A percentile compares a stretch with the other conserved stretches of the same genome.
Conservation (phyloP, 2,888 invertebrate genomes). For the Anthrax anthrax region DNA sequence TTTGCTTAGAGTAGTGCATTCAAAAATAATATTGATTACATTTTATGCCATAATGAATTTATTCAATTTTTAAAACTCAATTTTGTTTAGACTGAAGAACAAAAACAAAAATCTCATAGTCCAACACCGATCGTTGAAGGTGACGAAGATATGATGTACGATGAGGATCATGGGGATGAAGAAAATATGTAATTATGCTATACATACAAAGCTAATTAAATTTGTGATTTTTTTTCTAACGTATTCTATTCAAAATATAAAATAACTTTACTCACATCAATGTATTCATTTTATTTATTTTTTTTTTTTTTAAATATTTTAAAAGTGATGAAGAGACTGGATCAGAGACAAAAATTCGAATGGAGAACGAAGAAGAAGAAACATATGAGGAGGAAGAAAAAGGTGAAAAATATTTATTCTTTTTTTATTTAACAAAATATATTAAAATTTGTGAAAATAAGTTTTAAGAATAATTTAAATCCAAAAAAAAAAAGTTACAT, state of each 20-base stretch:
- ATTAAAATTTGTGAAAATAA: too few relatives aligned
- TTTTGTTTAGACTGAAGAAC: constrained; percentile 39
- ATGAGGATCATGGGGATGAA: constrained; percentile 50
- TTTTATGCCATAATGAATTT: too few relatives aligned
- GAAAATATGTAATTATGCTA: constrained; percentile 47
- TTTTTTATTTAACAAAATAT: too few relatives aligned
- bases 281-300: too few relatives aligned
- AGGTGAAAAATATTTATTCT: constrained; percentile 1
- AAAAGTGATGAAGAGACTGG: constrained; percentile 57
- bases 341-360: constrained; percentile 53
- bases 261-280: too few relatives aligned
- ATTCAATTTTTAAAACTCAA: too few relatives aligned
- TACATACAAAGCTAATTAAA: too few relatives aligned
- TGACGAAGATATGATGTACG: constrained; percentile 42
- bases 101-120: constrained; percentile 44
- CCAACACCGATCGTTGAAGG: constrained; percentile 45
- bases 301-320: neutral
- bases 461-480: neutral
- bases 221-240: neutral
- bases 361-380: constrained; percentile 51
- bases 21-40: too few relatives aligned
- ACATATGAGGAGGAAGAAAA: constrained; percentile 31
- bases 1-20: too few relatives aligned
- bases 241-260: too few relatives aligned
- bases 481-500: neutral